A percentile compares a stretch with the other conserved stretches of the same genome.
These are phyloP conservation scores for Montipora foliosa DNA, from an alignment of 64 coral and sea anemone species.

Conservation along the genomic window DNA sequence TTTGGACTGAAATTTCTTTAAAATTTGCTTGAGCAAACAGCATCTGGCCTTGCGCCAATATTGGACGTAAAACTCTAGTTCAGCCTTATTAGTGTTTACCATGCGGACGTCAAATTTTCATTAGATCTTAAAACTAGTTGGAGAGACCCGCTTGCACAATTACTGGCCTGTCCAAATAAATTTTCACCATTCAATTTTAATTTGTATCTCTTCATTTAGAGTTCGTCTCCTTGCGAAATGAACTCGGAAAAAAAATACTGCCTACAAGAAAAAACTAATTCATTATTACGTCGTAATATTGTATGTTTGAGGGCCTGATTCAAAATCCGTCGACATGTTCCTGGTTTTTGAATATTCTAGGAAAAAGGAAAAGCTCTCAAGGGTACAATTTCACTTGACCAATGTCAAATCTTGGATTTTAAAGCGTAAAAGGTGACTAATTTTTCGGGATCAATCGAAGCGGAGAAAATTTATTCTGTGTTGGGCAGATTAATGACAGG, in stretches of 20 bases:
- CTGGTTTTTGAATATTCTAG: conserved; percentile 6
- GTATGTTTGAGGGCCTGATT: neutral
- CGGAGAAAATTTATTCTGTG: conserved; percentile 24
- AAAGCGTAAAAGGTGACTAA: neutral
- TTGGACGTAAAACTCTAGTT: conserved; percentile 51
- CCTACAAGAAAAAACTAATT: neutral
- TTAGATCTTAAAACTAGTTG: conserved; percentile 47
- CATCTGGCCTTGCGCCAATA: conserved; percentile 91
- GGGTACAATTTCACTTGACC: neutral
- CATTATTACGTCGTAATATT: conserved; percentile 34
- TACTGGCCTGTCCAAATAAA: conserved; percentile 80
- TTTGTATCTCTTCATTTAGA: conserved; percentile 74
- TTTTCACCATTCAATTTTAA: conserved; percentile 68
- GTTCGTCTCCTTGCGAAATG: conserved; percentile 46
- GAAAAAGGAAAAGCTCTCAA: neutral
- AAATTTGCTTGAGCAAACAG: conserved; percentile 84
- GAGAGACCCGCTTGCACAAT: conserved; percentile 49
- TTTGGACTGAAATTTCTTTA: conserved; percentile 86
- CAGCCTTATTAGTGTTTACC: conserved; percentile 75
- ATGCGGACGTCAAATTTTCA: conserved; percentile 51
- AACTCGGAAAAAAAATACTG: conserved; percentile 18
- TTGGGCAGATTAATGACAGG: conserved; percentile 19
- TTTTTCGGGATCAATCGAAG: conserved; percentile 16
- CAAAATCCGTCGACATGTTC: conserved; percentile 4
- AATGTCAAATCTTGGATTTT: neutral